These are phyloP conservation scores for Mythimna lalbum DNA, from an alignment of 2,888 invertebrate species.

Conservation along the genomic window DNA sequence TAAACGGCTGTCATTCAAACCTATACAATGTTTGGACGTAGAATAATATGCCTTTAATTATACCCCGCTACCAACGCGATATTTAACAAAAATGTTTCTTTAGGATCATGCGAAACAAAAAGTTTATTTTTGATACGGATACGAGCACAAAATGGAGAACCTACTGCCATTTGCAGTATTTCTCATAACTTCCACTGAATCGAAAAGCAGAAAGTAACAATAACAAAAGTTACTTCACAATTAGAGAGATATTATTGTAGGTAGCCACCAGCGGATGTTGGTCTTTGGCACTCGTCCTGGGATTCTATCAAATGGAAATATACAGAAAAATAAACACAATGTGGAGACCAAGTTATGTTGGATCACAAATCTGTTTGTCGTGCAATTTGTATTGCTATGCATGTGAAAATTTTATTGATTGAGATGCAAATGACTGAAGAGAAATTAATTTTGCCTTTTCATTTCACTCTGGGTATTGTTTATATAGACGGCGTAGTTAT, in stretches of 20 bases:
- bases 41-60: conserved; percentile 11
- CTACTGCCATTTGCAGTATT: conserved; percentile 57
- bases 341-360: conserved; percentile 45
- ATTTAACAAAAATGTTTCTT: conserved; percentile 29
- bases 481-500: conserved; percentile 33
- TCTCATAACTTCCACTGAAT: conserved; percentile 68
- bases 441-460: conserved; percentile 46
- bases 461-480: conserved; percentile 25
- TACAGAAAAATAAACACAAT: conserved; percentile 37
- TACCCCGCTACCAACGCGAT: neutral
- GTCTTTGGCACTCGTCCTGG: conserved; percentile 48
- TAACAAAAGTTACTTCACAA: conserved; percentile 79
- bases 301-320: conserved; percentile 26
- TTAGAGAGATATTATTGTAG: conserved; percentile 73
- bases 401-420: conserved; percentile 47
- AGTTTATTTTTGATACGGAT: conserved; percentile 11
- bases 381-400: conserved; percentile 51
- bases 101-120: conserved; percentile 17
- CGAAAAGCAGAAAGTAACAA: conserved; percentile 73
- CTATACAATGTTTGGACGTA: neutral
- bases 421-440: conserved; percentile 51
- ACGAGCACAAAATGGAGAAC: conserved; percentile 48
- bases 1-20: neutral
- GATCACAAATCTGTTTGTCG: conserved; percentile 47
- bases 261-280: conserved; percentile 65